Percentiles rank a stretch among this genome's conserved stretches.
phyloP scores from a whole-genome alignment of 2,797 vertebrate species.

The Peromyscus aztecus region DNA sequence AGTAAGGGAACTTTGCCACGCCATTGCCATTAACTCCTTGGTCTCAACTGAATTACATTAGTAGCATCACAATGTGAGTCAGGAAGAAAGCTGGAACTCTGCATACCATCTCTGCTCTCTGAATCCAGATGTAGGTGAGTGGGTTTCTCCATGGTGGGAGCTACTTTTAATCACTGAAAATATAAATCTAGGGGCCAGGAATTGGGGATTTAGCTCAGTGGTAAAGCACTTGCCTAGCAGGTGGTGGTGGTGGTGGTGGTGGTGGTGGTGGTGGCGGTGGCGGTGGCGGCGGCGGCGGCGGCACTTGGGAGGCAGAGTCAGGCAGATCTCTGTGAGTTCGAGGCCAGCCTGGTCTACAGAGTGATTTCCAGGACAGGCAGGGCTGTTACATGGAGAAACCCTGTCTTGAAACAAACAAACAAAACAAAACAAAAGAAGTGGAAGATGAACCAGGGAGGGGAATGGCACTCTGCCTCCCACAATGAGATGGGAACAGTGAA shows the following conservation, averaged over 20 bases:
- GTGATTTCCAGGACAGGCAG: background rate
- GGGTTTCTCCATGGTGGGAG: background rate
- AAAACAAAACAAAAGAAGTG: background rate
- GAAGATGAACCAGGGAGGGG: background rate
- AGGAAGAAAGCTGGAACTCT: background rate
- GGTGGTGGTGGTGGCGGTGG: too few relatives aligned
- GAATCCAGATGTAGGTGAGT: background rate
- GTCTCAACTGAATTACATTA: background rate
- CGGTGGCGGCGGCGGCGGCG: too few relatives aligned
- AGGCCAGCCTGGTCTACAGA: background rate
- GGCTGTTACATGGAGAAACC: background rate
- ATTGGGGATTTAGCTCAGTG: too few relatives aligned
- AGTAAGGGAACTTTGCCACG: background rate
- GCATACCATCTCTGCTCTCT: background rate
- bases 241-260: too few relatives aligned
- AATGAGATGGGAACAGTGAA: background rate
- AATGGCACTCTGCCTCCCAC: background rate
- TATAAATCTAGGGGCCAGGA: background rate
- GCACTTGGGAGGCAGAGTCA: background rate
- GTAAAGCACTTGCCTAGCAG: too few relatives aligned
- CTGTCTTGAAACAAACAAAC: background rate
- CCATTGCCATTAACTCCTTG: background rate
- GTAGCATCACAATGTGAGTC: background rate
- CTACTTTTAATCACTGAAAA: constrained; percentile 42
- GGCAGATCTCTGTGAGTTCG: background rate